A percentile compares a stretch with the other conserved stretches of the same genome.
phyloP scores from a whole-genome alignment of 2,797 vertebrate species.

The Coendou prehensilis region DNA sequence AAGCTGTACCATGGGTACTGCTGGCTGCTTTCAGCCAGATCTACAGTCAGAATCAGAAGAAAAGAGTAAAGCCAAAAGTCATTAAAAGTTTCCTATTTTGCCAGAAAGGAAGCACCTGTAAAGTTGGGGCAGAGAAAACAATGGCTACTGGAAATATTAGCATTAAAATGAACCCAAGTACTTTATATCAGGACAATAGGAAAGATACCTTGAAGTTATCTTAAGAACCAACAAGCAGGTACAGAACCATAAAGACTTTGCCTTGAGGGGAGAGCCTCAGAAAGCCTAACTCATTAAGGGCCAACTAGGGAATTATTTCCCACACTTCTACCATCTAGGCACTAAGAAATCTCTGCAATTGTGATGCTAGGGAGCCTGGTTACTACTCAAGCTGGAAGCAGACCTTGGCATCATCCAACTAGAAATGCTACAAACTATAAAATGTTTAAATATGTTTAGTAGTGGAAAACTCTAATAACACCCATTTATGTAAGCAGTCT shows the following conservation, averaged over 20 bases:
- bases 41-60: not conserved
- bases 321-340: not conserved
- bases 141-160: not conserved
- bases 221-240: not conserved
- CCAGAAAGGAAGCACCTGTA: not conserved
- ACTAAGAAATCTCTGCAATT: not conserved
- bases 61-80: not conserved
- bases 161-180: not conserved
- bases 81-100: not conserved
- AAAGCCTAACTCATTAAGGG: not conserved
- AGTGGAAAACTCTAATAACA: conserved; percentile 11
- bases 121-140: not conserved
- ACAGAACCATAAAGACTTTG: not conserved
- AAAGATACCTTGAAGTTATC: not conserved
- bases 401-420: not conserved
- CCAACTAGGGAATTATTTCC: not conserved
- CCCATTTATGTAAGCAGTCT: conserved; percentile 37
- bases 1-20: not conserved
- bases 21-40: not conserved
- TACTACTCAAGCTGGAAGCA: not conserved
- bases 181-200: not conserved
- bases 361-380: not conserved
- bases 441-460: conserved; percentile 52
- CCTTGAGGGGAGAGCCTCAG: not conserved
- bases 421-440: conserved; percentile 21